phyloP scores from a whole-genome alignment of 2,113 vertebrate genomes.

The Cairina moschata region DNA sequence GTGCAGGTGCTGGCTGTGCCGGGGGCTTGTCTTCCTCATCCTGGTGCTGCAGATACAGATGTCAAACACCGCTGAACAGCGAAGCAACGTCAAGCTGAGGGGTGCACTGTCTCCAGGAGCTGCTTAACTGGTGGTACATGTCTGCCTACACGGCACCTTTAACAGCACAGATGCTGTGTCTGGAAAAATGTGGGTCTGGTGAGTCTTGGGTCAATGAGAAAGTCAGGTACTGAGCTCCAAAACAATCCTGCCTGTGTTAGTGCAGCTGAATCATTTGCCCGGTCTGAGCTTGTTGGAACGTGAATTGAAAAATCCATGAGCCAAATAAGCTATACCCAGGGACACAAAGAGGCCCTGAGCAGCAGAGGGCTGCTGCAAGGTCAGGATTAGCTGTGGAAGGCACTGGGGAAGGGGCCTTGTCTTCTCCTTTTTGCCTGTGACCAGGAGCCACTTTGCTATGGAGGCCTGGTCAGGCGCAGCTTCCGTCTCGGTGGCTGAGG shows the following conservation, averaged over 20 bases:
- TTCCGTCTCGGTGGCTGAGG: background rate
- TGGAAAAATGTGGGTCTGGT: background rate
- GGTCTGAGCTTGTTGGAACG: background rate
- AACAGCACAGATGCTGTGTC: background rate
- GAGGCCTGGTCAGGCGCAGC: background rate
- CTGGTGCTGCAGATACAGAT: fast-evolving
- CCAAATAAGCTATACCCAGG: background rate
- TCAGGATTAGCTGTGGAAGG: background rate
- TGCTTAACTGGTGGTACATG: background rate
- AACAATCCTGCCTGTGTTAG: background rate
- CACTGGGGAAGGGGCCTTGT: background rate
- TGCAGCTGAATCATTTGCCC: background rate
- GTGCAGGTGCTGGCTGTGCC: background rate
- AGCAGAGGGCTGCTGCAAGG: background rate
- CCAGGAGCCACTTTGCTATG: background rate
- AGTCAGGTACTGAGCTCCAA: background rate
- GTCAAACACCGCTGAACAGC: background rate
- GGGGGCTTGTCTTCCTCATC: fast-evolving
- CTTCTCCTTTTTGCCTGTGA: background rate
- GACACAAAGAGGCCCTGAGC: background rate
- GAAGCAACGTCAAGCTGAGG: background rate
- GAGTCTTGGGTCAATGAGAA: background rate
- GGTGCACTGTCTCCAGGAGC: background rate
- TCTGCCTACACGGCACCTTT: no score
- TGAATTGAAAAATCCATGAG: slow-evolving; percentile 26